These are phyloP conservation scores for Hydrochoerus hydrochaeris DNA, from an alignment of 2,113 vertebrate genomes.

Conservation along the genomic window DNA sequence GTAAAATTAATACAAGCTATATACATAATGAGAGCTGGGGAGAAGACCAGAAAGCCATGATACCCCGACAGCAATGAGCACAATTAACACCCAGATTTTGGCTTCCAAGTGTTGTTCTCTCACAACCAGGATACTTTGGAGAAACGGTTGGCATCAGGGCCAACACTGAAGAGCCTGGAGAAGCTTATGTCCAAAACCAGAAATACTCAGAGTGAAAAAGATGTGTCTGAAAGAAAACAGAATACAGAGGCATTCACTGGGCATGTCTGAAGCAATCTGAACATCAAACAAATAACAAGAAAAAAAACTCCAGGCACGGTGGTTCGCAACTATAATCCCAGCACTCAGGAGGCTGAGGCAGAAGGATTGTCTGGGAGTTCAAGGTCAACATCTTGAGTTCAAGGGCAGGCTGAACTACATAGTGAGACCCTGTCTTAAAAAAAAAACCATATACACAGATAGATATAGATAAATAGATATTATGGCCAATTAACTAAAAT, in stretches of 20 bases:
- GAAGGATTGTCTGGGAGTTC: background rate
- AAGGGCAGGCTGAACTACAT: background rate
- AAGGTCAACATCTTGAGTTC: background rate
- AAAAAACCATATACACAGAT: background rate
- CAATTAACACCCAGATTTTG: background rate
- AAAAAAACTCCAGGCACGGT: background rate
- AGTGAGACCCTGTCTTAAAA: background rate
- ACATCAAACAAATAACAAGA: background rate
- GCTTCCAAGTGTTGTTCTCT: background rate
- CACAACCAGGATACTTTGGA: background rate
- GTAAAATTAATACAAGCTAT: background rate
- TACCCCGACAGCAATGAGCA: background rate
- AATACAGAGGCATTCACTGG: background rate
- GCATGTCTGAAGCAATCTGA: background rate
- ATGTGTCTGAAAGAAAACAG: background rate
- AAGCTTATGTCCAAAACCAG: background rate
- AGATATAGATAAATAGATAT: background rate
- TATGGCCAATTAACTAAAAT: background rate
- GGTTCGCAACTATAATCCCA: background rate
- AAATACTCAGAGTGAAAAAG: background rate
- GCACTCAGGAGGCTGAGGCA: background rate
- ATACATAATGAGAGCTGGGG: background rate
- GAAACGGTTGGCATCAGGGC: background rate
- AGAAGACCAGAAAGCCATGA: background rate
- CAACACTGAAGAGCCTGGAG: background rate